phyloP scores from a whole-genome alignment of 2,797 vertebrate genomes.

The Neoniphon sammara region DNA sequence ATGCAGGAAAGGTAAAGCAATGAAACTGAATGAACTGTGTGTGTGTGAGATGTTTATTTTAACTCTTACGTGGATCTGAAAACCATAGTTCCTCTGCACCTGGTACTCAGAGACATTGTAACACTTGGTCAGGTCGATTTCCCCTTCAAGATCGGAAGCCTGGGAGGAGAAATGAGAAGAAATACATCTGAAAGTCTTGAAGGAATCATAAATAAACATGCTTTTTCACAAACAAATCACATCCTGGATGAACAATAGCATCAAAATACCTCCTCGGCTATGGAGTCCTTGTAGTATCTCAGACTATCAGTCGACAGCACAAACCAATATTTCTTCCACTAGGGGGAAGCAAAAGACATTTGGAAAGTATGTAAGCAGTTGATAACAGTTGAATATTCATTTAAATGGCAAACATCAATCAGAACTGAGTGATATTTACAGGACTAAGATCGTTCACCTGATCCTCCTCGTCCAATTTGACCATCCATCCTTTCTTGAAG shows the following conservation, averaged over 20 bases:
- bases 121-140: conserved; percentile 76
- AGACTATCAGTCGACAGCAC: conserved; percentile 79
- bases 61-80: conserved; percentile 79
- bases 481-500: conserved; percentile 84
- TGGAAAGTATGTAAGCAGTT: not conserved
- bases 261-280: conserved; percentile 74
- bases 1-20: too few relatives aligned
- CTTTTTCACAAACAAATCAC: not conserved
- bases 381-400: not conserved
- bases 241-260: not conserved
- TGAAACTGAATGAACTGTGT: not conserved
- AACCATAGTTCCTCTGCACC: conserved; percentile 80
- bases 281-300: conserved; percentile 75
- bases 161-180: conserved; percentile 22
- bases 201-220: not conserved
- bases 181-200: not conserved
- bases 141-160: conserved; percentile 75
- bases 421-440: too few relatives aligned
- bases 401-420: not conserved
- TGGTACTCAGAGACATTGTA: conserved; percentile 73
- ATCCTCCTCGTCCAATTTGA: conserved; percentile 69
- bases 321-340: conserved; percentile 84
- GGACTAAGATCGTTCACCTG: conserved; percentile 61
- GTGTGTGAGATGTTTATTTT: rapidly evolving
- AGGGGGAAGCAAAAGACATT: conserved; percentile 50